These are phyloP conservation scores for Diadophis punctatus DNA, from an alignment of 2,113 vertebrate species.

Conservation along the genomic window DNA sequence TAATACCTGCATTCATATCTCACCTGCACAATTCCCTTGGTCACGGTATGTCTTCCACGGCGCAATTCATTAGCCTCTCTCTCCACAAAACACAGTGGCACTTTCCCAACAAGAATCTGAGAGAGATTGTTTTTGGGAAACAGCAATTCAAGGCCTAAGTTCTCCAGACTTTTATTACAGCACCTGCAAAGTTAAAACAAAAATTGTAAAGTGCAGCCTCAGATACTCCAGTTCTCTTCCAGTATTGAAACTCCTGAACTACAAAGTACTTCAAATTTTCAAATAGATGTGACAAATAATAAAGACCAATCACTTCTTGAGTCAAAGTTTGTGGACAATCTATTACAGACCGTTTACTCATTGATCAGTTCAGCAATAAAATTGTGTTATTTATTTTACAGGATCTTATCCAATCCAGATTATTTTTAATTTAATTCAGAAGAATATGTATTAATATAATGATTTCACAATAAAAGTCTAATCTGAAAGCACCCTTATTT, in stretches of 20 bases:
- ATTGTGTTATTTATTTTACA: background rate
- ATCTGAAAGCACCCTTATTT: background rate
- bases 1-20: conserved; percentile 27
- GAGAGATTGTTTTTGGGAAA: conserved; percentile 72
- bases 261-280: background rate
- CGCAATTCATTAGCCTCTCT: conserved; percentile 87
- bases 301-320: background rate
- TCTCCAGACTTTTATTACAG: conserved; percentile 75
- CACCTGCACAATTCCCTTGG: conserved; percentile 87
- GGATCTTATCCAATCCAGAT: background rate
- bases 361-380: background rate
- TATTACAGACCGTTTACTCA: background rate
- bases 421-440: background rate
- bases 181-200: conserved; percentile 70
- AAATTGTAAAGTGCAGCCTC: conserved; percentile 1
- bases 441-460: background rate
- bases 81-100: conserved; percentile 89
- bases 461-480: background rate
- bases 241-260: background rate
- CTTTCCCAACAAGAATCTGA: conserved; percentile 77
- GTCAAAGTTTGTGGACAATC: background rate
- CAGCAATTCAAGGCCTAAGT: conserved; percentile 80
- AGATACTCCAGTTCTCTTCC: background rate
- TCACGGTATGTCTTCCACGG: conserved; percentile 79
- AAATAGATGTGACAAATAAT: background rate